Base-by-base conservation (phyloP, 2,888 invertebrate genomes). In the Eristalis arbustorum region DNA sequence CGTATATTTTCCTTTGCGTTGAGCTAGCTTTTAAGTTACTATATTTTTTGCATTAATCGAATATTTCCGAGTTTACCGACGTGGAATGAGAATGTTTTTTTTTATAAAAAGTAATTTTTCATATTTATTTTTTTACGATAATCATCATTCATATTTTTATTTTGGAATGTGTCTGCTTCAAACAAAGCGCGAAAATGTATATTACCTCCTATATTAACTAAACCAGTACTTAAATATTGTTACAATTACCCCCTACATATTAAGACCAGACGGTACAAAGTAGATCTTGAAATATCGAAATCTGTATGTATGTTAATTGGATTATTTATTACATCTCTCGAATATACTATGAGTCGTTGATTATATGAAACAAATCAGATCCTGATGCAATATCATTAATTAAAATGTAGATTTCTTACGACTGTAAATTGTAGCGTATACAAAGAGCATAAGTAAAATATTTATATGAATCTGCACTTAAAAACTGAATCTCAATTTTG, bases 1-100 rank as follows among this genome's bases (percentile, higher is more conserved):
- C 59, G 14, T 42, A 59, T 25, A 59, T 73, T 79, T 68, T 59
- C 69, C 69, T 64, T 49, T 49, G 68, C 42, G 42, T 78, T 61
- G 66, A 78, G 57, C 40, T 87, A 71, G 77, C 42, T 49, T 42
- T 11, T 87, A 82, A 82, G 74, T 75, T 76, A 42, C 61, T 57
- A 66, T 66, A 64, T 56, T 63, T 73, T 73, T 62, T 67, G 67
- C 66, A 67, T 75, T 63, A 49, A 49, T 8, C n/a, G 59, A 57
- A 74, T 74, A 25, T 25, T 57, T 73, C 49, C 72, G 75, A 81
- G 73, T 77, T 81, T 66, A 69, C 61, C 77, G 74, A 34, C 37
- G 34, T 63, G 61, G 62, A 71, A 69, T 82, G 82, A 78, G 77
- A 64, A 71, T 82, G 40, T 37, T 64, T 37, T 62, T 59, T 13